phyloP scores from a whole-genome alignment of 2,888 invertebrate species.

The Tiphia femorata region DNA sequence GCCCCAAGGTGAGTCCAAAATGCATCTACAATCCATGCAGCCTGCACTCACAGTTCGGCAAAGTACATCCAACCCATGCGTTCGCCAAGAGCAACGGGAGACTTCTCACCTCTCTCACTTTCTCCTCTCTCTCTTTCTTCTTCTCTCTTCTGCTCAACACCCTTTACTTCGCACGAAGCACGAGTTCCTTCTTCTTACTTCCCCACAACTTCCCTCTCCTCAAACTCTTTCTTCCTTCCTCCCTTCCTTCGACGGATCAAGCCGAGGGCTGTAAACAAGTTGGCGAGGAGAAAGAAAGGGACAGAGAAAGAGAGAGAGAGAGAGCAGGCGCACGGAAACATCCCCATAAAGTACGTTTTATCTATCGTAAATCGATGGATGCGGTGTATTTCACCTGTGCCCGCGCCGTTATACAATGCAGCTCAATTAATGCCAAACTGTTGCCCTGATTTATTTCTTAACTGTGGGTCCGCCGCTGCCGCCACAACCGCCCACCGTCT shows the following conservation, averaged over 20 bases:
- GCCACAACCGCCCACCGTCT: conserved; percentile 36
- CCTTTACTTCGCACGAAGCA: too few relatives aligned
- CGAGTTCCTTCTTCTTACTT: too few relatives aligned
- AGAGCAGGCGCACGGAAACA: conserved; percentile 55
- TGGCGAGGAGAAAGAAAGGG: neutral
- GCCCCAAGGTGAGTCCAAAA: too few relatives aligned
- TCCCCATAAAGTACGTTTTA: conserved; percentile 68
- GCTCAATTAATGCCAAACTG: conserved; percentile 68
- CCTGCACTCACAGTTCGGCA: too few relatives aligned
- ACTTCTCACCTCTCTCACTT: conserved; percentile 2
- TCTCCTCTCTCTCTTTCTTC: conserved; percentile 1
- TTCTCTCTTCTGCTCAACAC: too few relatives aligned
- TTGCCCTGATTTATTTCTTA: conserved; percentile 66
- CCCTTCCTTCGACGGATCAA: neutral
- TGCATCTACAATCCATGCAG: too few relatives aligned
- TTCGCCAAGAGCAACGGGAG: neutral
- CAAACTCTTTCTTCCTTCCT: neutral
- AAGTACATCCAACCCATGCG: too few relatives aligned
- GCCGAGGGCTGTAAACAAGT: neutral
- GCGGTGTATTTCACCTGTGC: conserved; percentile 62
- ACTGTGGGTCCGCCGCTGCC: conserved; percentile 36
- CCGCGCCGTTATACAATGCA: conserved; percentile 61
- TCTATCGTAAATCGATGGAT: conserved; percentile 68
- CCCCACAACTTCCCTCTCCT: too few relatives aligned
- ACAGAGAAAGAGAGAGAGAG: neutral